phyloP scores from a whole-genome alignment of 1,140 invertebrate species.

The Chlorops oryzae region DNA sequence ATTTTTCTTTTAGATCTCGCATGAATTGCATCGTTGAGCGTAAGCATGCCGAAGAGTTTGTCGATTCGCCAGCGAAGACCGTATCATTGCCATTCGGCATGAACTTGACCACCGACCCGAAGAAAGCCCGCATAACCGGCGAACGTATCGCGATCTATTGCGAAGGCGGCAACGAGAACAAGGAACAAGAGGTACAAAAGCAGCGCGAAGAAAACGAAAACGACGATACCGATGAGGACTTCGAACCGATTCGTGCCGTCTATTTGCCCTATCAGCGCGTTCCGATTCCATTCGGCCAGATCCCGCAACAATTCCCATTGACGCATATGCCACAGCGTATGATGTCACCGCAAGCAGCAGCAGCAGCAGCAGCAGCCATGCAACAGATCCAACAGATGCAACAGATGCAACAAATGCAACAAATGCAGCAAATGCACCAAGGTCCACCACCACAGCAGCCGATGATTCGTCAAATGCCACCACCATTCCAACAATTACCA shows the following conservation, averaged over 20 bases:
- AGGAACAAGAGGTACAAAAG: constrained; percentile 45
- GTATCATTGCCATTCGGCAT: constrained; percentile 61
- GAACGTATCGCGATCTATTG: constrained; percentile 82
- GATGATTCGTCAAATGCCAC: constrained; percentile 26
- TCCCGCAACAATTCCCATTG: constrained; percentile 42
- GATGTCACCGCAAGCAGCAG: constrained; percentile 34
- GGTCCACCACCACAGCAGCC: constrained; percentile 19
- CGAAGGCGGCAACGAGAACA: constrained; percentile 62
- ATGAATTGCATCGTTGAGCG: constrained; percentile 86
- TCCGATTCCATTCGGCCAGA: constrained; percentile 43
- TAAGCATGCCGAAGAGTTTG: constrained; percentile 70
- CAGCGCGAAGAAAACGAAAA: constrained; percentile 29
- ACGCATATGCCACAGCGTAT: constrained; percentile 47
- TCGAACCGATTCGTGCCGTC: constrained; percentile 39
- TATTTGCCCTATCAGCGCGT: constrained; percentile 46
- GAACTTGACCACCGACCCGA: constrained; percentile 65
- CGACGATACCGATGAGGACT: constrained; percentile 37
- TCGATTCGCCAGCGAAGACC: constrained; percentile 66
- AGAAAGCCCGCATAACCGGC: constrained; percentile 66
- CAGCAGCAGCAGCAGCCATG: constrained; percentile 7
- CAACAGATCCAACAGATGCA: constrained; percentile 30
- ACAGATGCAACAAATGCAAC: constrained; percentile 23
- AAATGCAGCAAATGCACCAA: too few species aligned
- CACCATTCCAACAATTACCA: constrained; percentile 46
- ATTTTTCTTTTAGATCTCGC: constrained; percentile 57